Percentiles rank a stretch among this genome's conserved stretches.
phyloP scores from a whole-genome alignment of 2,113 vertebrate species.

The Chrysochloris asiatica region DNA sequence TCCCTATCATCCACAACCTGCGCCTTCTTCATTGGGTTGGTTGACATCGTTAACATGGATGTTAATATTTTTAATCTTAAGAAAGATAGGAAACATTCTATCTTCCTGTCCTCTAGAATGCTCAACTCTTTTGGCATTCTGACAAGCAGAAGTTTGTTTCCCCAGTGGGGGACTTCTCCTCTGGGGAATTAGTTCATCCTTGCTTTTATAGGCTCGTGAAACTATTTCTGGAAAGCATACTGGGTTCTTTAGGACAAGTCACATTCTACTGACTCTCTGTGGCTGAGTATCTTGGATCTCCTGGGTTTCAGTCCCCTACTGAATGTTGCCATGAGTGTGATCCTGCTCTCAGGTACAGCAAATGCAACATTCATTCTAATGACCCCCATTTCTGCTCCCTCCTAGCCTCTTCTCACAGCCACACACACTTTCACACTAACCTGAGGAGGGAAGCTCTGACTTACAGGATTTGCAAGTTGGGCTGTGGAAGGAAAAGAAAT shows the following conservation, averaged over 20 bases:
- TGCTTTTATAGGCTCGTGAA: neutral
- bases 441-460: slow-evolving; percentile 78
- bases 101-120: neutral
- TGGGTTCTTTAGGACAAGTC: neutral
- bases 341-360: neutral
- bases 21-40: neutral
- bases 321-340: neutral
- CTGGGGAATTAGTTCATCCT: no score
- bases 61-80: neutral
- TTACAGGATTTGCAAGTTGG: slow-evolving; percentile 80
- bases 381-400: neutral
- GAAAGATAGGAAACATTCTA: neutral
- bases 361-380: neutral
- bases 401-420: neutral
- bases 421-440: slow-evolving; percentile 40
- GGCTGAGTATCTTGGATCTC: neutral
- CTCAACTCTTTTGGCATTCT: neutral
- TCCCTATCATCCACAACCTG: no score
- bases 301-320: neutral
- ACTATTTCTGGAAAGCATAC: neutral
- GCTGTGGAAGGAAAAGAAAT: slow-evolving; percentile 52
- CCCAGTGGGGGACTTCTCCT: neutral
- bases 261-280: neutral
- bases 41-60: neutral
- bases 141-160: no score